phyloP scores from a whole-genome alignment of 2,113 vertebrate species.

The Anthoscopus minutus region DNA sequence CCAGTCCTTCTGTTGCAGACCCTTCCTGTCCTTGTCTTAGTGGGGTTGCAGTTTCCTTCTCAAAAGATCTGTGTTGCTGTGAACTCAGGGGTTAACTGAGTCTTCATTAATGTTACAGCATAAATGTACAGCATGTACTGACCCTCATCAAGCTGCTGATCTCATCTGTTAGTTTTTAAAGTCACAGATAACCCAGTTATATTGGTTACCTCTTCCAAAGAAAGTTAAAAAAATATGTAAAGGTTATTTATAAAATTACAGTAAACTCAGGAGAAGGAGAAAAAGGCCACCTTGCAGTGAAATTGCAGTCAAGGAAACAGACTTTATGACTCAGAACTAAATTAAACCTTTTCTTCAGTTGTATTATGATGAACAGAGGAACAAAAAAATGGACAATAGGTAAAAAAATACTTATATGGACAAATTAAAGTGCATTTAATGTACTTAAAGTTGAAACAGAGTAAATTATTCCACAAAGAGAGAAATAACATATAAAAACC shows the following conservation, averaged over 20 bases:
- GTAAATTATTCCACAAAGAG: background rate
- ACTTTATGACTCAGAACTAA: background rate
- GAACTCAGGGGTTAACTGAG: background rate
- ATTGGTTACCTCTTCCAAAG: background rate
- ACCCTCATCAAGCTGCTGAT: background rate
- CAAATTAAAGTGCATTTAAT: background rate
- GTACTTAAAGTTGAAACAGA: background rate
- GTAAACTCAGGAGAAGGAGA: background rate
- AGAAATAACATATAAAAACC: background rate
- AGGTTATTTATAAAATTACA: background rate
- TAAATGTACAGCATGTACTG: background rate
- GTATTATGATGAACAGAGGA: background rate
- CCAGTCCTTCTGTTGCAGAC: accelerated
- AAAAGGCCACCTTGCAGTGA: background rate
- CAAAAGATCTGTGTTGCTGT: background rate
- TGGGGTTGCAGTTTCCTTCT: background rate
- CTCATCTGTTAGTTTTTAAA: background rate
- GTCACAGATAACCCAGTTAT: background rate
- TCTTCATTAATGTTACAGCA: background rate
- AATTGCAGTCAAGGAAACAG: background rate
- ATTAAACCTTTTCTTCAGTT: background rate
- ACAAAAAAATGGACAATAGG: background rate
- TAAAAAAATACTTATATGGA: background rate
- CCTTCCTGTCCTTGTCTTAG: background rate
- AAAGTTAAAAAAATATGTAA: background rate